These are phyloP conservation scores for Danio albolineatus DNA, from an alignment of 2,797 vertebrate species.

Conservation along the genomic window DNA sequence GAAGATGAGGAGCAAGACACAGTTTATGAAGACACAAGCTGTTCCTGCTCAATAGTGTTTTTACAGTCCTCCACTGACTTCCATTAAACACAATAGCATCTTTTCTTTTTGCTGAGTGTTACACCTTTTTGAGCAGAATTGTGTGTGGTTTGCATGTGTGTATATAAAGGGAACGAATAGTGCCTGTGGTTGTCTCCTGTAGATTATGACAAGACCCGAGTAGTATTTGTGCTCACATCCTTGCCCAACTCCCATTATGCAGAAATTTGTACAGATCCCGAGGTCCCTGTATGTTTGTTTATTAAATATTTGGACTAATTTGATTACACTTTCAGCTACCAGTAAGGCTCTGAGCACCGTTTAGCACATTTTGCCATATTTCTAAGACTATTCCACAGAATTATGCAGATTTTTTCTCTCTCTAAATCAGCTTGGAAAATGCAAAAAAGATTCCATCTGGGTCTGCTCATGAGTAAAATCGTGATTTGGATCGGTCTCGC, in stretches of 20 bases:
- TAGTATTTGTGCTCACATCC: neutral
- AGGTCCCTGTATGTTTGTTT: neutral
- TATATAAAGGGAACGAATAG: neutral
- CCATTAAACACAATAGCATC: neutral
- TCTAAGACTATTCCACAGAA: conserved; percentile 1
- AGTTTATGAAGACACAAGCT: neutral
- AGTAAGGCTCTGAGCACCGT: neutral
- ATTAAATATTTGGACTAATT: conserved; percentile 21
- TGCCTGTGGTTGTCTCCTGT: conserved; percentile 1
- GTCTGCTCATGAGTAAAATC: neutral
- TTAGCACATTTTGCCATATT: neutral
- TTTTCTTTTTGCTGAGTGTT: neutral
- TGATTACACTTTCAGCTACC: conserved; percentile 15
- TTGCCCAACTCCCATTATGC: neutral
- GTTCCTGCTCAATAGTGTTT: neutral
- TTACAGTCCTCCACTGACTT: neutral
- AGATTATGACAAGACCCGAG: neutral
- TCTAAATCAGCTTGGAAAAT: neutral
- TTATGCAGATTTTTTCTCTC: neutral
- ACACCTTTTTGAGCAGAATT: neutral
- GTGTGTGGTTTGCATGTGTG: neutral
- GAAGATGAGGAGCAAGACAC: neutral
- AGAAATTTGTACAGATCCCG: neutral
- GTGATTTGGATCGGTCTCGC: neutral
- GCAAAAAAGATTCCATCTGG: neutral